Evolutionary conservation across 2,888 invertebrate genomes (phyloP).

Genomic region (Andrena dorsata): DNA sequence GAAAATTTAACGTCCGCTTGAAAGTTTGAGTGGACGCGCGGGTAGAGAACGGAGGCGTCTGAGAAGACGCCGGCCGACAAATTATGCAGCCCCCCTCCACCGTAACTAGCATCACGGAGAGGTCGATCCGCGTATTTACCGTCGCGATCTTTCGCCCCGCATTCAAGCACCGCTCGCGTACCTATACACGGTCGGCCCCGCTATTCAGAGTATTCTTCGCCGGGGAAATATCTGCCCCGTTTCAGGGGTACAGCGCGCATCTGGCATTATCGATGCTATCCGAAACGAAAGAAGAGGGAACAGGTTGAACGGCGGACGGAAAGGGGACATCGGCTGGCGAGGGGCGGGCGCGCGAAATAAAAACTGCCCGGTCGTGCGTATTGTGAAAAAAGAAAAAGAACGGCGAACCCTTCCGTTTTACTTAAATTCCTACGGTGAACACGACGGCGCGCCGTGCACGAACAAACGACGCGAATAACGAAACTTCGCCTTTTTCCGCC

Average conservation of each 20-base stretch:
- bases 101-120: slow-evolving; percentile 21
- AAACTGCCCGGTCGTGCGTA: slow-evolving; percentile 36
- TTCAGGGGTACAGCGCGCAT: slow-evolving; percentile 28
- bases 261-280: slow-evolving; percentile 40
- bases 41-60: background rate
- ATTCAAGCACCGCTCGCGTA: slow-evolving; percentile 1
- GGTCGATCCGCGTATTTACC: slow-evolving; percentile 1
- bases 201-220: slow-evolving; percentile 1
- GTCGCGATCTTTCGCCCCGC: background rate
- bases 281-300: slow-evolving; percentile 2
- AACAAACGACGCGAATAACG: slow-evolving; percentile 30
- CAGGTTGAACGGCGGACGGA: background rate
- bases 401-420: slow-evolving; percentile 35
- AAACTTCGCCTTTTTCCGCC: slow-evolving; percentile 29
- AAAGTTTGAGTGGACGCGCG: slow-evolving; percentile 15
- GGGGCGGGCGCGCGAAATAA: slow-evolving; percentile 28
- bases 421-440: slow-evolving; percentile 45
- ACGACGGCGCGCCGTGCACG: background rate
- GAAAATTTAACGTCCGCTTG: slow-evolving; percentile 32
- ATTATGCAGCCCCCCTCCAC: slow-evolving; percentile 14
- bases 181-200: background rate
- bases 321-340: background rate
- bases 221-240: background rate
- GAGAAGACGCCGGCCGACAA: slow-evolving; percentile 10
- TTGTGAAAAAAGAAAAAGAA: slow-evolving; percentile 24